These are phyloP conservation scores for Thymelicus acteon DNA, from an alignment of 2,888 invertebrate species.

Conservation along the genomic window DNA sequence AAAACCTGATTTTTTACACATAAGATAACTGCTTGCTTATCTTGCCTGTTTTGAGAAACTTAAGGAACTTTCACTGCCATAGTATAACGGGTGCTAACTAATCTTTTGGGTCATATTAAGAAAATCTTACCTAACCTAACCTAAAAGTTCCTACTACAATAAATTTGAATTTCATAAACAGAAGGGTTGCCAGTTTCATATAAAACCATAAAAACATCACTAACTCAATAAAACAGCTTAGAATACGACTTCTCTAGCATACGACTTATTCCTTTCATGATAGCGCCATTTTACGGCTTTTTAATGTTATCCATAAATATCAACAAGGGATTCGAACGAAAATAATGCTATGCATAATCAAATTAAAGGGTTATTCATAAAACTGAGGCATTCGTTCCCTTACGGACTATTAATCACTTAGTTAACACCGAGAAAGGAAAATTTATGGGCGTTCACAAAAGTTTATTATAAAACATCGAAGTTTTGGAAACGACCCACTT, in stretches of 20 bases:
- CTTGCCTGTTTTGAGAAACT: too few species aligned
- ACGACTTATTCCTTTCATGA: slow-evolving; percentile 47
- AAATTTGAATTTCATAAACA: background rate
- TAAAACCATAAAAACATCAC: slow-evolving; percentile 58
- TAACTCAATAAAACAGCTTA: slow-evolving; percentile 55
- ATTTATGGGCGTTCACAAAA: slow-evolving; percentile 47
- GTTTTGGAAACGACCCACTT: slow-evolving; percentile 27
- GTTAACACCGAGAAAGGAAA: slow-evolving; percentile 43
- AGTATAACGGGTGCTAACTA: too few species aligned
- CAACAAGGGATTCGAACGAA: slow-evolving; percentile 49
- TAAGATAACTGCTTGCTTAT: too few species aligned
- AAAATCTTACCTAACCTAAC: too few species aligned
- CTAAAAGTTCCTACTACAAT: too few species aligned
- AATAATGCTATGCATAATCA: slow-evolving; percentile 58
- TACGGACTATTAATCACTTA: slow-evolving; percentile 48
- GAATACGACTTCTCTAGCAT: slow-evolving; percentile 52
- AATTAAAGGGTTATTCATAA: slow-evolving; percentile 59
- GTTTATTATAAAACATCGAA: slow-evolving; percentile 37
- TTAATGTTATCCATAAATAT: slow-evolving; percentile 58
- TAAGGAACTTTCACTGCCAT: too few species aligned
- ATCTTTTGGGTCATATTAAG: too few species aligned
- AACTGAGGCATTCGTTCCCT: slow-evolving; percentile 48
- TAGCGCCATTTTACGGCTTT: slow-evolving; percentile 26
- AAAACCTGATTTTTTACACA: too few species aligned
- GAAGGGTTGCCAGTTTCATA: slow-evolving; percentile 14